Base-by-base conservation (phyloP, 2,888 invertebrate species). In the Plagodis dolabraria region DNA sequence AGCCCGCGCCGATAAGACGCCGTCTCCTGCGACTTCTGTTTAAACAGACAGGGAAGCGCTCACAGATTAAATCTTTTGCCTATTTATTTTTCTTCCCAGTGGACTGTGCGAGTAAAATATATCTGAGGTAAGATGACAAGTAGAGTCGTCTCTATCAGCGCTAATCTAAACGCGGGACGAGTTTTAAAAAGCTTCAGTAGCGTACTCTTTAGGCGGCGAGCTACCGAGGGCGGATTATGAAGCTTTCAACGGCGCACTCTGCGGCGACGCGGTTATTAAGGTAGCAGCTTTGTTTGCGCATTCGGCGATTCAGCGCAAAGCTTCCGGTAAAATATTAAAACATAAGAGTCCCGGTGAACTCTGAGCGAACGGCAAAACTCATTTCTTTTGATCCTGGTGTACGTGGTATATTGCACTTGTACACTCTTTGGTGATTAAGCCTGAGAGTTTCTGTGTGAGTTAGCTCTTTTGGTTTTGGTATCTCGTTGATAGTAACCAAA, bases 11-110 rank as follows among this genome's bases (percentile, higher is more conserved):
- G 91, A 89, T 89, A 90, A 90, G 85, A 85, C 86, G 85, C 84
- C 83, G 82, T 86, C 88, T 86, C 85, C 81, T 80, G 86, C 83
- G 89, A 86, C 89, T 89, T 83, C 85, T 89, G 85, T 91, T 90
- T 91, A 90, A 90, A 90, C 82, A 87, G 86, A 84, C 85, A 85
- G 80, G 82, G 80, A 86, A 88, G 87, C 85, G 83, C 80, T 89
- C 83, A 83, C 82, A 85, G 89, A 90, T 91, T 89, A 85, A 89
- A 88, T 86, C 84, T 86, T 79, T 82, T 72, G 76, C 76, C 78
- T 87, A 84, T 85, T 89, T 89, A 89, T 87, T 89, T 88, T 87
- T 83, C 85, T 80, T 77, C 78, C 75, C 77, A 63, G 61, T 68
- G 77, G 82, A 81, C 82, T 77, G 81, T 78, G 69, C 68, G 74